A percentile compares a stretch with the other conserved stretches of the same genome.
Evolutionary conservation across 2,797 vertebrate genomes (phyloP).

Genomic region (Botia kubotai): DNA sequence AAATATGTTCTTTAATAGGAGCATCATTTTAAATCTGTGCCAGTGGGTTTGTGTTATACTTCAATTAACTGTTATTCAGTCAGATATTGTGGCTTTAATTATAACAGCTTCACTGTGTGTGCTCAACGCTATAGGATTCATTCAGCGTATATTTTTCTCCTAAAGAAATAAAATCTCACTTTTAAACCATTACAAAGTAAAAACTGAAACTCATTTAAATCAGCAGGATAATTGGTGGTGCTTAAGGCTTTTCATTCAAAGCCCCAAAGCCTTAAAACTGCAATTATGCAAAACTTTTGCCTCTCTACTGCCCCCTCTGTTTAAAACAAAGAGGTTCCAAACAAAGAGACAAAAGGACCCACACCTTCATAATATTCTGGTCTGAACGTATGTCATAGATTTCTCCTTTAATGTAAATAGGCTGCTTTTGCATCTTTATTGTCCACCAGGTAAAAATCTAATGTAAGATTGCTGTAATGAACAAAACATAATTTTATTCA

Average conservation of each 20-base stretch:
- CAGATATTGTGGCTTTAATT: slow-evolving; percentile 2
- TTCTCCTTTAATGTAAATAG: too few relatives aligned
- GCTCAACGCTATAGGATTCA: background rate
- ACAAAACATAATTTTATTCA: too few relatives aligned
- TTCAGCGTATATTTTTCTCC: slow-evolving; percentile 14
- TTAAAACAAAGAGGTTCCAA: too few relatives aligned
- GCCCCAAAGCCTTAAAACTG: background rate
- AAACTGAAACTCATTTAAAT: background rate
- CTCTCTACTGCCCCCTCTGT: too few relatives aligned
- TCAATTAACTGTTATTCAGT: slow-evolving; percentile 30
- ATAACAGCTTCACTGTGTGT: background rate
- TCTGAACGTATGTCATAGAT: too few relatives aligned
- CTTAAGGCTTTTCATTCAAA: background rate
- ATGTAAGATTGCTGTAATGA: too few relatives aligned
- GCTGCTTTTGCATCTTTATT: too few relatives aligned
- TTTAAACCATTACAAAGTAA: slow-evolving; percentile 19
- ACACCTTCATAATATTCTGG: too few relatives aligned
- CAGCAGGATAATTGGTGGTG: background rate
- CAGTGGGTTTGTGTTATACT: slow-evolving; percentile 39
- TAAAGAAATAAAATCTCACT: slow-evolving; percentile 6
- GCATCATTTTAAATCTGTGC: slow-evolving; percentile 48
- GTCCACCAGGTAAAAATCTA: too few relatives aligned
- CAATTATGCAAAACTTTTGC: too few relatives aligned
- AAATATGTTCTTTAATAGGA: slow-evolving; percentile 26
- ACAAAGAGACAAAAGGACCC: too few relatives aligned